Conservation (phyloP, 2,797 vertebrate genomes). For the Girardinus metallicus region DNA sequence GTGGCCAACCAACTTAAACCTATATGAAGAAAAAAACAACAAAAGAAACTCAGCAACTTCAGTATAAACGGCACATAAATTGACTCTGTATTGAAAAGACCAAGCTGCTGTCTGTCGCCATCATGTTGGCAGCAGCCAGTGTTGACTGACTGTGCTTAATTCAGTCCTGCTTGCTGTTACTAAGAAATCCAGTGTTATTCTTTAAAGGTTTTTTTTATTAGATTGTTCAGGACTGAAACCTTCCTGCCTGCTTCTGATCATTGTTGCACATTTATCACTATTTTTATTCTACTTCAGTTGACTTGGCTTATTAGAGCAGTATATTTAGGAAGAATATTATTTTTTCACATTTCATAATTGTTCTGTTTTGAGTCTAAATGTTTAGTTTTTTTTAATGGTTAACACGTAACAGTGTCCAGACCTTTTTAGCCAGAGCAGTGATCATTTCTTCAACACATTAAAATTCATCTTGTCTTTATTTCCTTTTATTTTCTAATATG, state of each 20-base stretch:
- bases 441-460: neutral
- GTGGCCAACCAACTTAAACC: neutral
- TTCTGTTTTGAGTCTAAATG: neutral
- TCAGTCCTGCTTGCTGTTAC: neutral
- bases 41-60: neutral
- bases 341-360: neutral
- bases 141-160: neutral
- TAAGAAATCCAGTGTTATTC: neutral
- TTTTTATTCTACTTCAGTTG: no score
- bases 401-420: neutral
- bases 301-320: neutral
- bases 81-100: neutral
- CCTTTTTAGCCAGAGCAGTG: neutral
- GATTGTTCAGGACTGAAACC: neutral
- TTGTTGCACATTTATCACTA: neutral
- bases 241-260: neutral
- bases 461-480: neutral
- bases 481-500: neutral
- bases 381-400: neutral
- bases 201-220: neutral
- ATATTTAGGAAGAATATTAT: neutral
- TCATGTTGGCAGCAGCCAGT: neutral
- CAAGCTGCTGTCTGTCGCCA: neutral
- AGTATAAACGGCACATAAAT: neutral
- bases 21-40: no score